Evolutionary conservation across 2,888 invertebrate genomes (phyloP), one percentile per base, ranked within the genome.

Genomic region (Limnephilus auricula): DNA sequence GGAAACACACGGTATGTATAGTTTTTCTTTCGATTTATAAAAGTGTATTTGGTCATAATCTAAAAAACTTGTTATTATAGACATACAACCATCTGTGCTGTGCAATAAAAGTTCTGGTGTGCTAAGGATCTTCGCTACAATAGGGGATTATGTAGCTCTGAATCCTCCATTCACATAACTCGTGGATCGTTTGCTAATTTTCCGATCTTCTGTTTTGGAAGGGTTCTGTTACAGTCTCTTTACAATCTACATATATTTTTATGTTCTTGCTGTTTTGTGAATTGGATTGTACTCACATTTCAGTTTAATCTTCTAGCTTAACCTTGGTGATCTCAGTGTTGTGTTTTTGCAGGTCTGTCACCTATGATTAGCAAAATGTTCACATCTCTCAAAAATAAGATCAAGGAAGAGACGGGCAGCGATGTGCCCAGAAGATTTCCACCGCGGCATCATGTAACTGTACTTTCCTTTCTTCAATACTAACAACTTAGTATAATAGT

Each of bases 381-480:
- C 95, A 97, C 98, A 89, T 98, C 98, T 94, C 95, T 98, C 93
- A 98, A 98, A 95, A 98, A 98, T 95, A 98, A 98, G 96, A 98
- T 98, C 94, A 97, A 98, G 94, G 98, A 98, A 94, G 98, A 98
- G 96, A 98, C 98, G 93, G 98, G 98, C 89, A 98, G 97, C 94
- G 98, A 98, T 95, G 96, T 98, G 86, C 96, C 96, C 93, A 90
- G 92, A 34, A 65, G 91, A 15, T 93, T 92, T 40, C 92, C 92
- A 10, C 90, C 90, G 15, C 92, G 91, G 10, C 80, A 91, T 32
- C 92, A 92, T 31, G 93, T 92, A 79, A 91, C 85, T 65, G 37
- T 85, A 30, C 84, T n/a, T 40, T 65, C 65, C 65, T n/a, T 65
- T 65, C 65, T 65, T 25, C 25, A 65, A 65, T 65, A 65, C 25